Conservation (phyloP, 2,797 vertebrate genomes). For the Hypotaenidia philippensis region DNA sequence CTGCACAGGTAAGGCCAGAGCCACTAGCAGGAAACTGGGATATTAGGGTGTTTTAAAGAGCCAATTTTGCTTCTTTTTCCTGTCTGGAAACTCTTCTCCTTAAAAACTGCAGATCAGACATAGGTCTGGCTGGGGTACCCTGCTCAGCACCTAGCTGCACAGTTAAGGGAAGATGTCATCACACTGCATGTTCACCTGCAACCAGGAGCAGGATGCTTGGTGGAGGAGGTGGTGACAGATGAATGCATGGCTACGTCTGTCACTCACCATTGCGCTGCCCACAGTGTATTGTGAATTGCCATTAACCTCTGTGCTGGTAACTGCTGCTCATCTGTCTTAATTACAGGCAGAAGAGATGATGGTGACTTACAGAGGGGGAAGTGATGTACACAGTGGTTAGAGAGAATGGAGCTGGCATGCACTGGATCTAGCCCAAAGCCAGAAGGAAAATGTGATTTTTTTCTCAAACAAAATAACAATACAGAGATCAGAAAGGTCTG, state of each 20-base stretch:
- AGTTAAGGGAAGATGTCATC: not conserved
- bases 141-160: not conserved
- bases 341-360: not conserved
- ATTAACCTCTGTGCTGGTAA: slow-evolving; percentile 1
- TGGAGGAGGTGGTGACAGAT: not conserved
- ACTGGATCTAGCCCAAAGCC: not conserved
- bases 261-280: fast-evolving
- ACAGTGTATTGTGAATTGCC: not conserved
- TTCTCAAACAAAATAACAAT: not conserved
- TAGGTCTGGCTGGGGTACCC: not conserved
- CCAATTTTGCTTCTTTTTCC: not conserved
- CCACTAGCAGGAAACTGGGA: not conserved
- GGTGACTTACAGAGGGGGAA: not conserved
- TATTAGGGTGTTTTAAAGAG: not conserved
- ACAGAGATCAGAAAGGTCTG: not conserved
- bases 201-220: fast-evolving
- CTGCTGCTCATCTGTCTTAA: not conserved
- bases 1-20: not conserved
- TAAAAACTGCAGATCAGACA: not conserved
- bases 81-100: not conserved
- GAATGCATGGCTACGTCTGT: not conserved
- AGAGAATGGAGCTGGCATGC: fast-evolving
- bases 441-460: not conserved
- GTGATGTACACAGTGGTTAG: fast-evolving
- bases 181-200: not conserved